Evolutionary conservation across 2,797 vertebrate genomes (phyloP).

Genomic region (Aulostomus chinensis): DNA sequence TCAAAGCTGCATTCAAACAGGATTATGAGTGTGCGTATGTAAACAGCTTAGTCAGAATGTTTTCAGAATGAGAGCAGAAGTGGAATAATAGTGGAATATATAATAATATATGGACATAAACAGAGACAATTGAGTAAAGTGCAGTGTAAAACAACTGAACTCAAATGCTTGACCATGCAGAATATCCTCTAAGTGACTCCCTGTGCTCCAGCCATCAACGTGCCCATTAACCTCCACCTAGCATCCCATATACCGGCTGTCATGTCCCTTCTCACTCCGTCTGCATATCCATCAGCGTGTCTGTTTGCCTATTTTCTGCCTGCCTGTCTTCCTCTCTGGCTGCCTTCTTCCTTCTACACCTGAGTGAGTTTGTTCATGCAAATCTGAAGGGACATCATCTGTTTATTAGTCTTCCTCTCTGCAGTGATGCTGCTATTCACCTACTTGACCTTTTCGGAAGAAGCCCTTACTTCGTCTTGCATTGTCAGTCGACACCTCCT

Average conservation of each 20-base stretch:
- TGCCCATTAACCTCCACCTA: background rate
- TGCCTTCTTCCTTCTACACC: conserved; percentile 10
- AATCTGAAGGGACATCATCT: conserved; percentile 37
- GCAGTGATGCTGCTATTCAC: conserved; percentile 16
- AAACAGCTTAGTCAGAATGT: no score
- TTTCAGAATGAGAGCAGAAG: no score
- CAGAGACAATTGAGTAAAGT: no score
- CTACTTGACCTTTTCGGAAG: conserved; percentile 41
- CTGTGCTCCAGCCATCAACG: conserved; percentile 2
- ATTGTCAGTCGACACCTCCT: conserved; percentile 32
- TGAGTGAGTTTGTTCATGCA: conserved; percentile 27
- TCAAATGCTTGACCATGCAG: no score
- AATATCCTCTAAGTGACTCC: conserved; percentile 3
- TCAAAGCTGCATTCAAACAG: no score
- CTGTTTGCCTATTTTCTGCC: conserved; percentile 10
- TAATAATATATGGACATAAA: no score
- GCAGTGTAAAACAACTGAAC: no score
- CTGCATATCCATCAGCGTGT: conserved; percentile 5
- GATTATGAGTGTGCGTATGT: no score
- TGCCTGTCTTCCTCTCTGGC: conserved; percentile 1
- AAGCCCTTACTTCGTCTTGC: conserved; percentile 31
- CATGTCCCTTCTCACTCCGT: background rate
- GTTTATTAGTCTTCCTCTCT: conserved; percentile 16
- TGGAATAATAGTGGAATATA: no score
- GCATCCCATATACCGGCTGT: background rate